Percentiles rank a stretch among this genome's conserved stretches.
These are phyloP conservation scores for Trichonephila inaurata DNA, from an alignment of 1,140 invertebrate genomes.

Conservation along the genomic window DNA sequence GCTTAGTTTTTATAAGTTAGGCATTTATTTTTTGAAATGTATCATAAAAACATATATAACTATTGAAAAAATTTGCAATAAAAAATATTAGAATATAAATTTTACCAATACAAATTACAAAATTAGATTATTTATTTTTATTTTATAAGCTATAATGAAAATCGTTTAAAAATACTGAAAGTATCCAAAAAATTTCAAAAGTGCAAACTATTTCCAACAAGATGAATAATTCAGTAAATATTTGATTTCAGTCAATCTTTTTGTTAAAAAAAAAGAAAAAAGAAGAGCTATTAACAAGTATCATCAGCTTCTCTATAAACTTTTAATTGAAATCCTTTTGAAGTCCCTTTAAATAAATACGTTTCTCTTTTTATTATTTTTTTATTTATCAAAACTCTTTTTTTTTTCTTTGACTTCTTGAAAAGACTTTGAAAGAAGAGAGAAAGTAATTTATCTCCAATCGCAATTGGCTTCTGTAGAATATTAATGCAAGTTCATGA, in stretches of 20 bases:
- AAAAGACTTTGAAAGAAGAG: background rate
- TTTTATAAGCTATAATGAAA: no score
- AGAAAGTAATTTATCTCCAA: background rate
- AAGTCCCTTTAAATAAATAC: background rate
- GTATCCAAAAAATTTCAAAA: no score
- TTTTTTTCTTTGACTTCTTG: background rate
- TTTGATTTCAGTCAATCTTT: background rate
- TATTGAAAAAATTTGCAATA: no score
- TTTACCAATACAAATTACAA: no score
- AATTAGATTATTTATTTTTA: no score
- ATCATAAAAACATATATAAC: no score
- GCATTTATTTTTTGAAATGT: no score
- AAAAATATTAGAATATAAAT: no score
- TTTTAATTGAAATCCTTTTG: slow-evolving; percentile 20
- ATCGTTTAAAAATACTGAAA: no score
- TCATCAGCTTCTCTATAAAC: background rate
- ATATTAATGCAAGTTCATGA: slow-evolving; percentile 14
- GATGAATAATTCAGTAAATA: background rate
- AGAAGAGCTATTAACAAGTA: background rate
- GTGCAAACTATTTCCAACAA: background rate
- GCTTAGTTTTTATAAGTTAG: no score
- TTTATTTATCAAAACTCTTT: background rate
- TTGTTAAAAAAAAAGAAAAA: background rate
- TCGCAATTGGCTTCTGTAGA: background rate
- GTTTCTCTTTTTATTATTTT: background rate